Evolutionary conservation across 92 coral and sea anemone genomes (phyloP).

Genomic region (Porites evermanni): DNA sequence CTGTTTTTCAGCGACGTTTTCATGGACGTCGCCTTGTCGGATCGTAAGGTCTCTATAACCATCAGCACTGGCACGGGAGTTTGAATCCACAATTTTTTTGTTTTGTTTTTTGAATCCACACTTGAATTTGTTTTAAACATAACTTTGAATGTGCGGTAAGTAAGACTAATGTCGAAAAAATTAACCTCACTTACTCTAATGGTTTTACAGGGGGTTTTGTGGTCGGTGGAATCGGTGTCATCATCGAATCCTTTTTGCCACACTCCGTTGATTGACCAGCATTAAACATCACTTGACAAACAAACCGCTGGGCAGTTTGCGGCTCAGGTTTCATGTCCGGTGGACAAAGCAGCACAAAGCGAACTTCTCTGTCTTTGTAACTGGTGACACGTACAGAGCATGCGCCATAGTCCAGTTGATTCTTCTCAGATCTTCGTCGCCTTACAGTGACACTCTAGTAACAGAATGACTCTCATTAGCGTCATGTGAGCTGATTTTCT

Average conservation of each 20-base stretch:
- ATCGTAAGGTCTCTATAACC: no score
- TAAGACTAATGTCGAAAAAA: no score
- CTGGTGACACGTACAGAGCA: conserved; percentile 74
- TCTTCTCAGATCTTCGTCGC: conserved; percentile 17
- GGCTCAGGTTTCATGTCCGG: conserved; percentile 40
- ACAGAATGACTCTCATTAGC: background rate
- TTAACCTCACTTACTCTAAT: conserved; percentile 55
- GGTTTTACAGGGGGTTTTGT: conserved; percentile 63
- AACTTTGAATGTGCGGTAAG: no score
- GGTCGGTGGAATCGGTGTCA: conserved; percentile 69
- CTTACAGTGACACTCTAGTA: conserved; percentile 23
- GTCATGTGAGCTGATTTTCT: no score
- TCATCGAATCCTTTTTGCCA: conserved; percentile 49
- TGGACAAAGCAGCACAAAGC: conserved; percentile 64
- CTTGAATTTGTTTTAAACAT: no score
- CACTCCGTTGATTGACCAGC: conserved; percentile 64
- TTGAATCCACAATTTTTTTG: no score
- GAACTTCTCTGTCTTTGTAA: conserved; percentile 20
- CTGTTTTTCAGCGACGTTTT: no score
- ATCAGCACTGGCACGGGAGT: no score
- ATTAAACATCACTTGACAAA: conserved; percentile 74
- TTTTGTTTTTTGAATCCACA: no score
- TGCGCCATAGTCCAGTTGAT: conserved; percentile 67
- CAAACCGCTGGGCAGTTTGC: conserved; percentile 52
- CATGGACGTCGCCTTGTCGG: no score